Percentiles rank a stretch among this genome's conserved stretches.
phyloP scores from a whole-genome alignment of 2,113 vertebrate species.

The Trichechus manatus region DNA sequence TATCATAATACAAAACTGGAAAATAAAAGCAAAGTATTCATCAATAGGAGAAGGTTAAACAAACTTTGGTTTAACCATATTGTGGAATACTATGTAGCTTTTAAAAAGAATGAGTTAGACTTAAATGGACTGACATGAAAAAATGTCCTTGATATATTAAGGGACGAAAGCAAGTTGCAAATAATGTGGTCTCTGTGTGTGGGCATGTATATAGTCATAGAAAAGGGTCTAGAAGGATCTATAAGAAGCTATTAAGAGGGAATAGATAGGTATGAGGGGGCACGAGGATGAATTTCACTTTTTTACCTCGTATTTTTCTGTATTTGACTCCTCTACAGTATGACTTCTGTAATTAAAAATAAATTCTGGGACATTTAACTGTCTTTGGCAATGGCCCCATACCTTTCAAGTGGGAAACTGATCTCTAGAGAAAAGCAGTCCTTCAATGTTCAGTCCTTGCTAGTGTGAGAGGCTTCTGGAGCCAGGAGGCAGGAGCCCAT shows the following conservation, averaged over 20 bases:
- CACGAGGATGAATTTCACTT: background rate
- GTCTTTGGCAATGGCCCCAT: background rate
- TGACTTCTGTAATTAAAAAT: constrained; percentile 56
- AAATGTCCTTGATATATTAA: background rate
- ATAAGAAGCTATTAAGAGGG: background rate
- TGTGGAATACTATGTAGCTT: background rate
- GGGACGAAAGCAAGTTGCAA: background rate
- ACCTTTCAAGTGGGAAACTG: background rate
- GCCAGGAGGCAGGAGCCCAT: background rate
- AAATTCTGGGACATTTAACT: background rate
- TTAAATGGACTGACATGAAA: constrained; percentile 33
- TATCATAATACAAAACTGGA: background rate
- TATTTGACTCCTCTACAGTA: background rate
- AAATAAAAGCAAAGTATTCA: background rate
- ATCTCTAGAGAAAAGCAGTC: background rate
- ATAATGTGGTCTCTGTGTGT: background rate
- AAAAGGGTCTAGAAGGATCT: background rate
- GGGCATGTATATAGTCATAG: background rate
- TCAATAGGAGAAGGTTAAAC: background rate
- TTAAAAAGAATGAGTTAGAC: constrained; percentile 7
- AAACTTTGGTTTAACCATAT: background rate
- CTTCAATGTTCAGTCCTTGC: background rate
- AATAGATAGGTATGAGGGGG: background rate
- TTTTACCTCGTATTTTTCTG: background rate
- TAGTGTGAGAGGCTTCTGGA: background rate